Conservation (phyloP, 1,140 invertebrate species). For the Philaenus spumarius region DNA sequence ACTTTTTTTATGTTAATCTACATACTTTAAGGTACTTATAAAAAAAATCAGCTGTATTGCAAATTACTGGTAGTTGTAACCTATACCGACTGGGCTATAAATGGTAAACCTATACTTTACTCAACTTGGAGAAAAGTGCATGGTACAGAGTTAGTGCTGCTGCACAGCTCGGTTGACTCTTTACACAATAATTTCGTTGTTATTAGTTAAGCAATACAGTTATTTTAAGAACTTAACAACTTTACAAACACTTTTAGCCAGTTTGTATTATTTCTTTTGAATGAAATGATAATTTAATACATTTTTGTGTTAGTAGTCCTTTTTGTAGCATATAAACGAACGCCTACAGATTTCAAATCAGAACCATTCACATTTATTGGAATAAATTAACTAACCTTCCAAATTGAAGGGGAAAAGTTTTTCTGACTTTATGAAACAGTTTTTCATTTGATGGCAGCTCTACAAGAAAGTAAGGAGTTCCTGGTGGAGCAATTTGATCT, state of each 20-base stretch:
- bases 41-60: too few species aligned
- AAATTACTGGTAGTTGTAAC: too few species aligned
- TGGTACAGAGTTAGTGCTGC: too few species aligned
- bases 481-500: conserved; percentile 63
- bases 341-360: neutral
- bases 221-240: neutral
- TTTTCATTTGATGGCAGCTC: conserved; percentile 72
- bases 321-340: neutral
- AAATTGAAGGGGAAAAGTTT: conserved; percentile 89
- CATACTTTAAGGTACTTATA: too few species aligned
- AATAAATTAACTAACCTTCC: conserved; percentile 52
- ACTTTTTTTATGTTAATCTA: too few species aligned
- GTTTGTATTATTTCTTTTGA: neutral
- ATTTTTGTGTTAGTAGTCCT: neutral
- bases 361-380: neutral
- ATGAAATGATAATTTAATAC: neutral
- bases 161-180: too few species aligned
- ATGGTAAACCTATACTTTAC: too few species aligned
- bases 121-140: too few species aligned
- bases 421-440: conserved; percentile 63
- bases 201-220: neutral
- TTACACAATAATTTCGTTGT: too few species aligned
- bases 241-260: neutral
- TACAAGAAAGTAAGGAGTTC: conserved; percentile 82
- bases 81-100: too few species aligned